Conservation (phyloP, 2,113 vertebrate genomes). For the Tachysurus vachellii region DNA sequence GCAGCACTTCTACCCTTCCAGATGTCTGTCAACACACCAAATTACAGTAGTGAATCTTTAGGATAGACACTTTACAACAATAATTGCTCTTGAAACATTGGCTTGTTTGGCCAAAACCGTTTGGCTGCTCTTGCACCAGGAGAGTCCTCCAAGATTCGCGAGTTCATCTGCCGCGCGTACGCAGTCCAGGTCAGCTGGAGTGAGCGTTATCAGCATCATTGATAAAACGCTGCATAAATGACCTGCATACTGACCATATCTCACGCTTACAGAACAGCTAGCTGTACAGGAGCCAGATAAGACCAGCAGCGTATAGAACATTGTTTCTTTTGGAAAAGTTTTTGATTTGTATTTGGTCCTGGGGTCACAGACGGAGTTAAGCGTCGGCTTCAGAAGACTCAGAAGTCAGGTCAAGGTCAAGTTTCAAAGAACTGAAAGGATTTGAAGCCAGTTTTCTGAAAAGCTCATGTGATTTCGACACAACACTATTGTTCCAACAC, state of each 20-base stretch:
- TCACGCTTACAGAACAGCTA: background rate
- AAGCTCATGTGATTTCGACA: background rate
- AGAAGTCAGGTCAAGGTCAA: background rate
- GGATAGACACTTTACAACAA: background rate
- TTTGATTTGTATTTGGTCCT: background rate
- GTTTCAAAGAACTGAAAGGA: background rate
- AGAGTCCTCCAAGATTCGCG: background rate
- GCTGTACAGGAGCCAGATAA: background rate
- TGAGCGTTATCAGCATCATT: background rate
- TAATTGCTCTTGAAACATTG: background rate
- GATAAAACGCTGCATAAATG: conserved; percentile 26
- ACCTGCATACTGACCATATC: background rate
- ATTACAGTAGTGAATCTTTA: conserved; percentile 23
- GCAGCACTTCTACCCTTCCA: background rate
- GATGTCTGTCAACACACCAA: background rate
- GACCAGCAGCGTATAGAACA: background rate
- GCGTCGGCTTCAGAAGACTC: background rate
- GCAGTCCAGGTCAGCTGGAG: background rate
- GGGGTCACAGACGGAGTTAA: background rate
- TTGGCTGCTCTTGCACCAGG: background rate
- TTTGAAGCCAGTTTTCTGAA: background rate
- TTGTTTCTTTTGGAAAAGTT: background rate
- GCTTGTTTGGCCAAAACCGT: background rate
- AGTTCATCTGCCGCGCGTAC: background rate
- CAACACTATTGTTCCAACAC: background rate